Evolutionary conservation across 2,113 vertebrate genomes (phyloP).

Genomic region (Lichenostomus cassidix): DNA sequence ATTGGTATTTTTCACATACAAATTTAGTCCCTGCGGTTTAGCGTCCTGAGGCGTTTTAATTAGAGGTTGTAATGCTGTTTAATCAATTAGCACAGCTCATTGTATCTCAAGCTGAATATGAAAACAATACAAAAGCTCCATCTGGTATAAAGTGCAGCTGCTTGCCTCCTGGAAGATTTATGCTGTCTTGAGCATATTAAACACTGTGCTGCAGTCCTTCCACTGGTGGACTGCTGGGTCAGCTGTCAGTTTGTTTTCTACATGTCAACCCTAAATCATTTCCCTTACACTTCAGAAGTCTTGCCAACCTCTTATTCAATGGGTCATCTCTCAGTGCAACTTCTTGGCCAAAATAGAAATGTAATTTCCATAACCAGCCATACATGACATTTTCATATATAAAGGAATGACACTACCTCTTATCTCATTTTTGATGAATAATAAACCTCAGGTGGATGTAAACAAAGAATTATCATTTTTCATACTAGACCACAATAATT

Average conservation of each 20-base stretch:
- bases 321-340: neutral
- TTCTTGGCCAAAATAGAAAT: neutral
- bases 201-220: neutral
- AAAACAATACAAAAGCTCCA: conserved; percentile 18
- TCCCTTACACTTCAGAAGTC: neutral
- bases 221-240: neutral
- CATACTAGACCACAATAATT: neutral
- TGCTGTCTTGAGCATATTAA: neutral
- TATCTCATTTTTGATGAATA: neutral
- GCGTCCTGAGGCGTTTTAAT: conserved; percentile 8
- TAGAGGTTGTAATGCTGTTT: neutral
- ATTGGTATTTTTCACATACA: neutral
- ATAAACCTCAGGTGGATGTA: neutral
- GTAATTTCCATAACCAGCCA: neutral
- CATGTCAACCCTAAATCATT: neutral
- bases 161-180: neutral
- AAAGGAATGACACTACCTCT: neutral
- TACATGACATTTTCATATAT: neutral
- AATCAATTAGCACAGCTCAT: conserved; percentile 19
- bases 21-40: neutral
- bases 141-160: conserved; percentile 18
- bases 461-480: neutral
- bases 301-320: neutral
- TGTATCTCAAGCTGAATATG: neutral
- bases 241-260: neutral